These are phyloP conservation scores for Mastacembelus armatus DNA, from an alignment of 2,797 vertebrate species.

Conservation along the genomic window DNA sequence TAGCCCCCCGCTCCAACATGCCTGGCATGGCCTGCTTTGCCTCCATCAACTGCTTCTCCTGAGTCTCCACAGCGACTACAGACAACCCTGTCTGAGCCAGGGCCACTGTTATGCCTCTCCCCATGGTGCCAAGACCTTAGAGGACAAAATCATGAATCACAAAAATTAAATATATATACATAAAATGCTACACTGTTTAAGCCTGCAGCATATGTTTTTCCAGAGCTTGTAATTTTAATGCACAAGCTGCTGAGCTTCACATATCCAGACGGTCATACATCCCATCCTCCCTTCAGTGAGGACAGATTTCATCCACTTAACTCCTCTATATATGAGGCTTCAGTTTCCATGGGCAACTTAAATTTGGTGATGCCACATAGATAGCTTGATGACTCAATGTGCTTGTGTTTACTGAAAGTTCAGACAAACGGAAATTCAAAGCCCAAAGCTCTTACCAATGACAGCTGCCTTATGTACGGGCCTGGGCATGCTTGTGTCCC, in stretches of 20 bases:
- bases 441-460: constrained; percentile 84
- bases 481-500: constrained; percentile 83
- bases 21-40: constrained; percentile 82
- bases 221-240: constrained; percentile 65
- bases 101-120: constrained; percentile 88
- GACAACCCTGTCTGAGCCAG: constrained; percentile 87
- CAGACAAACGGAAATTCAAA: constrained; percentile 35
- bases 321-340: constrained; percentile 44
- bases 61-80: constrained; percentile 90
- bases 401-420: constrained; percentile 27
- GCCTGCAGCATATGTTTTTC: constrained; percentile 38
- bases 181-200: constrained; percentile 26
- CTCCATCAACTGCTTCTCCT: constrained; percentile 82
- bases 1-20: constrained; percentile 85
- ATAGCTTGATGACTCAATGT: constrained; percentile 32
- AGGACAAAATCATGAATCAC: constrained; percentile 35
- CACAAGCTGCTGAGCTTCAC: constrained; percentile 67
- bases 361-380: constrained; percentile 41
- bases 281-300: constrained; percentile 55
- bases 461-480: constrained; percentile 87
- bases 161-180: background rate
- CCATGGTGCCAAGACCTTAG: constrained; percentile 95
- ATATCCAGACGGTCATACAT: constrained; percentile 61
- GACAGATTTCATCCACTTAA: constrained; percentile 50
- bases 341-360: constrained; percentile 45